phyloP scores from a whole-genome alignment of 2,888 invertebrate genomes.

The Noctua pronuba region DNA sequence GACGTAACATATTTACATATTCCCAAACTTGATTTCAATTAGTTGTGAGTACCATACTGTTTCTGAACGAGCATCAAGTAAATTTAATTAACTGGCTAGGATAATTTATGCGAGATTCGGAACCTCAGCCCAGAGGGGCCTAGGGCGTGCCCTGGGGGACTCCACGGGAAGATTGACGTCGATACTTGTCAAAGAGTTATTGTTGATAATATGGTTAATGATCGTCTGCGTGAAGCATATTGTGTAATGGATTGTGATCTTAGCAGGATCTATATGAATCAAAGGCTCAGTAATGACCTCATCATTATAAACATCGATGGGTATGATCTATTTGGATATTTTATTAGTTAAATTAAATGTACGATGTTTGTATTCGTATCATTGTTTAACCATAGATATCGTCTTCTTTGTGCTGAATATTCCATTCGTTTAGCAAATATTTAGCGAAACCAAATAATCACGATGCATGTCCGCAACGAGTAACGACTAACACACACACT shows the following conservation, averaged over 20 bases:
- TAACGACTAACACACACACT: neutral
- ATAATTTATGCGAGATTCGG: constrained; percentile 61
- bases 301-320: neutral
- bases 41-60: constrained; percentile 45
- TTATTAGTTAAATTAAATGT: neutral
- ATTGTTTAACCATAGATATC: neutral
- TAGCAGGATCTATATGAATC: neutral
- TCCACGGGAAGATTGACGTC: constrained; percentile 17
- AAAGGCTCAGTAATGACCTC: neutral
- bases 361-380: neutral
- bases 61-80: constrained; percentile 46
- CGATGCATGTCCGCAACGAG: neutral
- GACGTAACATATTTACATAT: constrained; percentile 61
- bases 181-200: constrained; percentile 10
- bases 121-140: constrained; percentile 15
- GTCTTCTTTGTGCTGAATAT: neutral
- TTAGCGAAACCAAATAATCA: no score
- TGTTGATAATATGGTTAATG: constrained; percentile 6
- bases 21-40: constrained; percentile 57
- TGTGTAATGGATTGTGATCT: neutral
- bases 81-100: constrained; percentile 61
- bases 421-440: neutral
- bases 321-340: neutral
- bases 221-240: neutral
- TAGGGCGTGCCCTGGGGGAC: constrained; percentile 23